These are phyloP conservation scores for Goniozus legneri DNA, from an alignment of 1,140 invertebrate genomes.

Conservation along the genomic window DNA sequence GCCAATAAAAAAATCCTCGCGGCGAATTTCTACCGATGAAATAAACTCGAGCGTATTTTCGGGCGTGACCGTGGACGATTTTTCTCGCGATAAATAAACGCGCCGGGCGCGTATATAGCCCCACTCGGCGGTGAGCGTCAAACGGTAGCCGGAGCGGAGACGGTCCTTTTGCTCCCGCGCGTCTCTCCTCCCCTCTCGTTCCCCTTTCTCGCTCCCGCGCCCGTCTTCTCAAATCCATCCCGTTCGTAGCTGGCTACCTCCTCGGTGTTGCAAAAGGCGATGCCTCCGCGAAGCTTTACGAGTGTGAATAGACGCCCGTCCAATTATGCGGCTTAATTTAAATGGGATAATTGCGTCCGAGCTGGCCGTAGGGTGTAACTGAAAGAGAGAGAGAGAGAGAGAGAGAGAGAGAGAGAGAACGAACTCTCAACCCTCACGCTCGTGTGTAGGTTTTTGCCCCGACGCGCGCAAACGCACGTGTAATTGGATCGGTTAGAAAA, in stretches of 20 bases:
- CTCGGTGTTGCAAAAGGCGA: constrained; percentile 36
- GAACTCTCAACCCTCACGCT: background rate
- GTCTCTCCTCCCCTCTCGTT: background rate
- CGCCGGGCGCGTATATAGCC: too few species aligned
- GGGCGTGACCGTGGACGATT: too few species aligned
- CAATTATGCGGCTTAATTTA: constrained; percentile 51
- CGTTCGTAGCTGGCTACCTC: constrained; percentile 8
- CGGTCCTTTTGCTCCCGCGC: background rate
- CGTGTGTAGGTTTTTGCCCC: background rate
- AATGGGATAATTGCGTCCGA: constrained; percentile 49
- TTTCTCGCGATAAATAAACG: too few species aligned
- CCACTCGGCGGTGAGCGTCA: too few species aligned
- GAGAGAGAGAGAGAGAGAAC: background rate
- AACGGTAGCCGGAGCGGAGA: too few species aligned
- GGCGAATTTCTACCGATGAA: too few species aligned
- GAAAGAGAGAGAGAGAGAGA: background rate
- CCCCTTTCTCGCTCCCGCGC: constrained; percentile 12
- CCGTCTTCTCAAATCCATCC: constrained; percentile 34
- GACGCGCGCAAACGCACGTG: background rate
- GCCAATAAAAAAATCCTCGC: too few species aligned
- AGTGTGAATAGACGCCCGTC: constrained; percentile 49
- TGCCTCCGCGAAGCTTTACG: constrained; percentile 35
- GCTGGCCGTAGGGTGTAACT: background rate
- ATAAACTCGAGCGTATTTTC: too few species aligned
- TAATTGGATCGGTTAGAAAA: background rate